Evolutionary conservation across 2,113 vertebrate species (phyloP).

Genomic region (Pteropus alecto): DNA sequence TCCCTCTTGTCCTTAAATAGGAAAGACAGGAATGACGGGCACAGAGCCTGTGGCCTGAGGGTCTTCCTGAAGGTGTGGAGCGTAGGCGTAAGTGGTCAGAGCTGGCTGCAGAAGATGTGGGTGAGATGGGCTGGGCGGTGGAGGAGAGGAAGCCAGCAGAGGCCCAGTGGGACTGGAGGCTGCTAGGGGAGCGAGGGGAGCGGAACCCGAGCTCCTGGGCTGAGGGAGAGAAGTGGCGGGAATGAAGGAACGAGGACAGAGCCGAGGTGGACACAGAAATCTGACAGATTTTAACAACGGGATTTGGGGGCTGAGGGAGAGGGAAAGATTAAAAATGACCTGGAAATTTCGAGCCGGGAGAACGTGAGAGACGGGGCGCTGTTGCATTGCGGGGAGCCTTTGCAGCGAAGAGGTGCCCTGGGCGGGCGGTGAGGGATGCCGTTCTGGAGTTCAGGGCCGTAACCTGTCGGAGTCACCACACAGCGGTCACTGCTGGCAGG

Average conservation of each 20-base stretch:
- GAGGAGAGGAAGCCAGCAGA: background rate
- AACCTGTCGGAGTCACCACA: background rate
- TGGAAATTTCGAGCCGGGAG: background rate
- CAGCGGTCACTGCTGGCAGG: background rate
- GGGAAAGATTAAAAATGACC: no score
- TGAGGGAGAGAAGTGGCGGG: background rate
- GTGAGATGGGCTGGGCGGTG: rapidly evolving
- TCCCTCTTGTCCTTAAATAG: background rate
- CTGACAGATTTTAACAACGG: background rate
- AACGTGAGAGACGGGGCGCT: background rate
- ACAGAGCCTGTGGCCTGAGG: background rate
- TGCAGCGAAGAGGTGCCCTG: no score
- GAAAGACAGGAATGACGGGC: background rate
- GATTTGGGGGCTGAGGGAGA: background rate
- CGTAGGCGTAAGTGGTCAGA: rapidly evolving
- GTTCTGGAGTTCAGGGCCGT: background rate
- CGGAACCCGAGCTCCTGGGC: background rate
- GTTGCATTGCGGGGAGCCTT: background rate
- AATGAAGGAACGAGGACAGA: background rate
- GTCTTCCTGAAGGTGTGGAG: background rate
- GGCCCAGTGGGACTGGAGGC: background rate
- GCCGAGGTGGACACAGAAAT: background rate
- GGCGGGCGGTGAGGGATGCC: background rate
- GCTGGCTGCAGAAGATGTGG: background rate
- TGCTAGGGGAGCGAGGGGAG: background rate